Evolutionary conservation across 2,888 invertebrate species (phyloP).

Genomic region (Calameuta pallipes): DNA sequence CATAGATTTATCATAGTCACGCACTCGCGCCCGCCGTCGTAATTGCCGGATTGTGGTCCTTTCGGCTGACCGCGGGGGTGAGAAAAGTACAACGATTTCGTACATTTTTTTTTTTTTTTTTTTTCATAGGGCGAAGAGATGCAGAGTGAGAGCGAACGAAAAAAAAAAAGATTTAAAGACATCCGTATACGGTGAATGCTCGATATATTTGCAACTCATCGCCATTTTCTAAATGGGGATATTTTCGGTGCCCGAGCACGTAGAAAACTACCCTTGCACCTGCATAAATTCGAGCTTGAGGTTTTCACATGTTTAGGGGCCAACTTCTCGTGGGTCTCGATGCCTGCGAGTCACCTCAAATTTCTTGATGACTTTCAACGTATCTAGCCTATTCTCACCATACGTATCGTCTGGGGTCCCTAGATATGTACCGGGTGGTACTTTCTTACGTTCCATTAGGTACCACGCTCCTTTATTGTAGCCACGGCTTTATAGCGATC

Average conservation of each 20-base stretch:
- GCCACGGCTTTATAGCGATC: neutral
- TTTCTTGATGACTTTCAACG: too few species aligned
- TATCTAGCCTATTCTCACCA: too few species aligned
- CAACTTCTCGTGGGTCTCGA: too few species aligned
- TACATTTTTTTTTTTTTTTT: neutral
- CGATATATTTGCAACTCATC: conserved; percentile 6
- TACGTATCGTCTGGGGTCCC: too few species aligned
- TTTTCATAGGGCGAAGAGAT: conserved; percentile 9
- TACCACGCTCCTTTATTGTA: neutral
- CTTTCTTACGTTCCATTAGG: too few species aligned
- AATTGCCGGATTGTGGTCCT: conserved; percentile 51
- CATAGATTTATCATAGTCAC: conserved; percentile 62
- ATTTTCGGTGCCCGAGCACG: neutral
- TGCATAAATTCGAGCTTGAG: neutral
- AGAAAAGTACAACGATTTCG: conserved; percentile 32
- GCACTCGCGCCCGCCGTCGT: conserved; percentile 47
- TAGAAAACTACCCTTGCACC: neutral
- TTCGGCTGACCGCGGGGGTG: conserved; percentile 26
- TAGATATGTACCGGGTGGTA: too few species aligned
- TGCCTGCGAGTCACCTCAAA: too few species aligned
- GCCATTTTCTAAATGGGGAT: neutral
- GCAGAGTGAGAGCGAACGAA: neutral
- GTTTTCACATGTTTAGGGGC: too few species aligned
- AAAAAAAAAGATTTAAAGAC: neutral
- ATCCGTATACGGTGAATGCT: neutral